These are phyloP conservation scores for Acrossocheilus fasciatus DNA, from an alignment of 2,797 vertebrate species.

Conservation along the genomic window DNA sequence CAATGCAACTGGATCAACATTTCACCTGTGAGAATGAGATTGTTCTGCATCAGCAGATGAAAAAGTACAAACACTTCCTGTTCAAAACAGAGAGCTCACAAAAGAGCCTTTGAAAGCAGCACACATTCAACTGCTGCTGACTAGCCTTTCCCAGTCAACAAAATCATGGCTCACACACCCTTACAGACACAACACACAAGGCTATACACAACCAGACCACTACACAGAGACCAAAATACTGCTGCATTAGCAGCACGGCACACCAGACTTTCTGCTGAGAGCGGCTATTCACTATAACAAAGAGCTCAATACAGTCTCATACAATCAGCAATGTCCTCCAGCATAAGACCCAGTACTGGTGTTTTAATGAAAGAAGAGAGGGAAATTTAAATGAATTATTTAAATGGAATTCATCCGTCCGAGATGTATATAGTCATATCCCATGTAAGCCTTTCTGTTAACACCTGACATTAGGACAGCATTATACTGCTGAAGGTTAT, in stretches of 20 bases:
- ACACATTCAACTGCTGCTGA: conserved; percentile 17
- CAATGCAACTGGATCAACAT: conserved; percentile 10
- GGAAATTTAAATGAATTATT: conserved; percentile 17
- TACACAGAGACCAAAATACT: conserved; percentile 20
- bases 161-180: conserved; percentile 8
- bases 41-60: conserved; percentile 16
- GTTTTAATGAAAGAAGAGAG: conserved; percentile 31
- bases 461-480: neutral
- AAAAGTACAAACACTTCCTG: conserved; percentile 19
- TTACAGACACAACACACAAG: conserved; percentile 41
- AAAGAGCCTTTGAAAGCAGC: conserved; percentile 28
- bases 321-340: conserved; percentile 37
- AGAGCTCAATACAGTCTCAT: conserved; percentile 49
- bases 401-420: conserved; percentile 14
- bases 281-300: conserved; percentile 60
- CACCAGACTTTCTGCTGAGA: conserved; percentile 61
- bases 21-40: conserved; percentile 16
- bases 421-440: neutral
- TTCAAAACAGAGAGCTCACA: neutral
- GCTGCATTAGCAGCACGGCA: conserved; percentile 52
- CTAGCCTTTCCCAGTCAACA: neutral
- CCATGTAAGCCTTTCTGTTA: conserved; percentile 15
- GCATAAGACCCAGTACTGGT: conserved; percentile 16
- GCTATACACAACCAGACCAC: conserved; percentile 16
- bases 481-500: too few relatives aligned